Evolutionary conservation across 2,113 vertebrate species (phyloP).

Genomic region (Motacilla tschutschensis): DNA sequence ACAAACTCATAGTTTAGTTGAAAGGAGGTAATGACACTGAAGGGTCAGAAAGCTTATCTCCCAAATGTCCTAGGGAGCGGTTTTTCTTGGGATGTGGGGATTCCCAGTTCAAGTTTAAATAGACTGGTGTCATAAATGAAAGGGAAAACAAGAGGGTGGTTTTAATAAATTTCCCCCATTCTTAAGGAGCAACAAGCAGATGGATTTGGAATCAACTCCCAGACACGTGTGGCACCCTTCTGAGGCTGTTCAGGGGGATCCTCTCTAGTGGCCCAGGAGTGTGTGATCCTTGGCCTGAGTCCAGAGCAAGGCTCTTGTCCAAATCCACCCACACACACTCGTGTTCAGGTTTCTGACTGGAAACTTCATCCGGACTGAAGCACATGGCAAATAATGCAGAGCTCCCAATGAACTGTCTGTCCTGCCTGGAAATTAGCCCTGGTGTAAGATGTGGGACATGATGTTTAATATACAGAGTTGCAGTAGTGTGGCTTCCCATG

Average conservation of each 20-base stretch:
- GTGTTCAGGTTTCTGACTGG: not conserved
- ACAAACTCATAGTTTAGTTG: not conserved
- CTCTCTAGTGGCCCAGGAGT: not conserved
- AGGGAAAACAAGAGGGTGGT: not conserved
- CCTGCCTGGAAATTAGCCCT: not conserved
- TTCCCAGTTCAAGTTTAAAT: not conserved
- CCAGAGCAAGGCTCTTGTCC: not conserved
- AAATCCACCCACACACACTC: not conserved
- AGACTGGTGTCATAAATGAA: not conserved
- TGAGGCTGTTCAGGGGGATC: not conserved
- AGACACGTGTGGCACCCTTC: accelerated
- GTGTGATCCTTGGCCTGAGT: not conserved
- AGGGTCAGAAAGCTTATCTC: not conserved
- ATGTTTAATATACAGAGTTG: not conserved
- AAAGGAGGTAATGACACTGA: not conserved
- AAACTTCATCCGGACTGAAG: not conserved
- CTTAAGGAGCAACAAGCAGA: not conserved
- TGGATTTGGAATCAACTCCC: not conserved
- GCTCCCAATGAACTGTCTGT: not conserved
- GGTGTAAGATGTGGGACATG: not conserved
- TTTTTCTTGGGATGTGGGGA: not conserved
- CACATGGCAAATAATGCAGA: not conserved
- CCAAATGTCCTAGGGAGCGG: accelerated
- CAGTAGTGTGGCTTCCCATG: not conserved
- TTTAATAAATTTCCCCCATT: not conserved